Conservation (phyloP, 30 jellyfish, hydroid and myxozoan species). For the Clytia hemisphaerica region DNA sequence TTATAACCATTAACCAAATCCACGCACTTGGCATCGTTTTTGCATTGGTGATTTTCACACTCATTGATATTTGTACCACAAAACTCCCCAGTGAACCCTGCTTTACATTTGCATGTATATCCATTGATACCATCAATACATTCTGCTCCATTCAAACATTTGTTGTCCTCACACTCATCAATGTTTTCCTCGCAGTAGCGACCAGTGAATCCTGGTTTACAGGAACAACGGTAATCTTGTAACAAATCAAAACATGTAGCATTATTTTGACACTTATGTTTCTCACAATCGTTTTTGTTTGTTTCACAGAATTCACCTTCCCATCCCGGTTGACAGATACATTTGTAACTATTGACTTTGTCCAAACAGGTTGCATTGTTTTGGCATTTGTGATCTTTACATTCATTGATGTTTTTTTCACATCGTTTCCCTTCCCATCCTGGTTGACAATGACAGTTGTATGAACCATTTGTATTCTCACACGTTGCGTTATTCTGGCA, state of each 20-base stretch:
- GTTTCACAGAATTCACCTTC: constrained; percentile 46
- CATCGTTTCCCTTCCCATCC: constrained; percentile 59
- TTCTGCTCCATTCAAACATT: constrained; percentile 55
- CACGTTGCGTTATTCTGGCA: constrained; percentile 58
- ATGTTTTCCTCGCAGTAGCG: constrained; percentile 46
- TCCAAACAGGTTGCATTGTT: constrained; percentile 53
- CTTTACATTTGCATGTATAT: constrained; percentile 8
- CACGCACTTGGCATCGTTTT: background rate
- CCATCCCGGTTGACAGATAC: constrained; percentile 68
- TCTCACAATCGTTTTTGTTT: constrained; percentile 48
- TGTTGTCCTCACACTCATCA: constrained; percentile 48
- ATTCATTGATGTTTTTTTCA: constrained; percentile 47
- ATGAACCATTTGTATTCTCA: constrained; percentile 27
- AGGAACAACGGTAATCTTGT: constrained; percentile 48
- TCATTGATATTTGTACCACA: background rate
- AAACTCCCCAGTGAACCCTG: constrained; percentile 39
- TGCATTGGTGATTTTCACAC: background rate
- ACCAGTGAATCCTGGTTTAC: constrained; percentile 67
- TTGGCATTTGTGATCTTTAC: constrained; percentile 45
- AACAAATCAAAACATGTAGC: constrained; percentile 66
- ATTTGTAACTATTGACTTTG: constrained; percentile 17
- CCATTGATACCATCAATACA: constrained; percentile 43
- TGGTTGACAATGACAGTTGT: constrained; percentile 40
- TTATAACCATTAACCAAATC: background rate
- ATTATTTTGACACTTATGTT: constrained; percentile 36